These are phyloP conservation scores for Coelopa frigida DNA, from an alignment of 1,140 invertebrate genomes.

Conservation along the genomic window DNA sequence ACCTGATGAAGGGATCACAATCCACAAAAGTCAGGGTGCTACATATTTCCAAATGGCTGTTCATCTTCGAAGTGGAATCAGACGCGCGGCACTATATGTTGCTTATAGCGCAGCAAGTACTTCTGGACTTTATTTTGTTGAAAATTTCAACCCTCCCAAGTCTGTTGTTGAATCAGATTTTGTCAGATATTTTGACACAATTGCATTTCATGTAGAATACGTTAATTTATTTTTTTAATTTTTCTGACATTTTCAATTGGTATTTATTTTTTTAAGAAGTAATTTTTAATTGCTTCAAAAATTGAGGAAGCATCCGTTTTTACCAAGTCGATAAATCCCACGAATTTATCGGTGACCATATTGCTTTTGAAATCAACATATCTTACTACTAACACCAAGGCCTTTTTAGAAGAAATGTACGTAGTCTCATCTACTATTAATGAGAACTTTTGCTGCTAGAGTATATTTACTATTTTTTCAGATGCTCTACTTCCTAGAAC, in stretches of 20 bases:
- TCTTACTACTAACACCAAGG: conserved; percentile 4
- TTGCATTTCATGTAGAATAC: conserved; percentile 10
- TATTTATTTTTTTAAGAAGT: background rate
- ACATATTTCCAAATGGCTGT: too few relatives aligned
- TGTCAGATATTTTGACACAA: too few relatives aligned
- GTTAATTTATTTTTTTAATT: background rate
- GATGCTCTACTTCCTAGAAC: background rate
- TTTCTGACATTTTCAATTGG: conserved; percentile 6
- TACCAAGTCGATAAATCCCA: too few relatives aligned
- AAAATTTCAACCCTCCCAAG: too few relatives aligned
- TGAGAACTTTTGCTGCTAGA: conserved; percentile 8
- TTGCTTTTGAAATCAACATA: background rate
- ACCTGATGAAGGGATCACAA: too few relatives aligned
- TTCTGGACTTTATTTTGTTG: too few relatives aligned
- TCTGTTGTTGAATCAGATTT: too few relatives aligned
- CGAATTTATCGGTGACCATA: too few relatives aligned
- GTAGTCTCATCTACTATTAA: conserved; percentile 12
- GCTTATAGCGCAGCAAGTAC: too few relatives aligned
- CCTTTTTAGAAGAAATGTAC: conserved; percentile 5
- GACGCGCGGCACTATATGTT: too few relatives aligned
- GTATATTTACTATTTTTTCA: background rate
- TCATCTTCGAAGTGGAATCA: too few relatives aligned
- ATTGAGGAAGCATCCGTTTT: conserved; percentile 1
- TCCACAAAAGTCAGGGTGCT: too few relatives aligned
- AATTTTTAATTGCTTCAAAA: background rate